Evolutionary conservation across 2,888 invertebrate species (phyloP).

Genomic region (Idaea straminata): DNA sequence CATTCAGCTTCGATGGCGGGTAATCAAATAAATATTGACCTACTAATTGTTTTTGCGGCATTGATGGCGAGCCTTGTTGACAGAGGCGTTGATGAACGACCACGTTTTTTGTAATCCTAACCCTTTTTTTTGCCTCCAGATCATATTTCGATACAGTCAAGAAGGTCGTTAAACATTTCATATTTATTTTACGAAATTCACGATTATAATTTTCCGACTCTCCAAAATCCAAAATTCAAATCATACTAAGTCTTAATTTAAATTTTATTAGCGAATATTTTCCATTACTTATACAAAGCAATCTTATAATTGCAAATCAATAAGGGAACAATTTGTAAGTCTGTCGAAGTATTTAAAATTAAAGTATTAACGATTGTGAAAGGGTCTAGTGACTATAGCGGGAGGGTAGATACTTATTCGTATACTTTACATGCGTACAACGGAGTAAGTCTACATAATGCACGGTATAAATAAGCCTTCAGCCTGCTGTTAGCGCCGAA

Average conservation of each 20-base stretch:
- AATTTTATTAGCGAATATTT: conserved; percentile 56
- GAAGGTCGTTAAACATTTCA: conserved; percentile 34
- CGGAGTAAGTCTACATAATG: conserved; percentile 51
- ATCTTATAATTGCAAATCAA: conserved; percentile 62
- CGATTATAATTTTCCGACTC: conserved; percentile 37
- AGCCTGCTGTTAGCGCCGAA: conserved; percentile 70
- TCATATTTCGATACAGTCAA: conserved; percentile 50
- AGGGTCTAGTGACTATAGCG: conserved; percentile 46
- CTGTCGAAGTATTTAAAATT: conserved; percentile 47
- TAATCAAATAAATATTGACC: conserved; percentile 77
- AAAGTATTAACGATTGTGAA: conserved; percentile 49
- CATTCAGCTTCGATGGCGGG: conserved; percentile 55
- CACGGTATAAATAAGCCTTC: conserved; percentile 71
- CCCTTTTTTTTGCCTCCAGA: conserved; percentile 53
- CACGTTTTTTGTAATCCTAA: conserved; percentile 61
- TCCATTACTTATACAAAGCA: conserved; percentile 53
- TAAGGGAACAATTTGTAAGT: conserved; percentile 50
- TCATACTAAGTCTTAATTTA: conserved; percentile 40
- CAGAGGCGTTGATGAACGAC: conserved; percentile 72
- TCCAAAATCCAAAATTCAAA: conserved; percentile 37
- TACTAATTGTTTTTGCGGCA: conserved; percentile 77
- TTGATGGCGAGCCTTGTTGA: conserved; percentile 68
- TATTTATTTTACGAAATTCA: conserved; percentile 33
- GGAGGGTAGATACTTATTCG: conserved; percentile 47
- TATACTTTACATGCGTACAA: conserved; percentile 31